These are phyloP conservation scores for Melanocharis versteri DNA, from an alignment of 2,113 vertebrate genomes.

Conservation along the genomic window DNA sequence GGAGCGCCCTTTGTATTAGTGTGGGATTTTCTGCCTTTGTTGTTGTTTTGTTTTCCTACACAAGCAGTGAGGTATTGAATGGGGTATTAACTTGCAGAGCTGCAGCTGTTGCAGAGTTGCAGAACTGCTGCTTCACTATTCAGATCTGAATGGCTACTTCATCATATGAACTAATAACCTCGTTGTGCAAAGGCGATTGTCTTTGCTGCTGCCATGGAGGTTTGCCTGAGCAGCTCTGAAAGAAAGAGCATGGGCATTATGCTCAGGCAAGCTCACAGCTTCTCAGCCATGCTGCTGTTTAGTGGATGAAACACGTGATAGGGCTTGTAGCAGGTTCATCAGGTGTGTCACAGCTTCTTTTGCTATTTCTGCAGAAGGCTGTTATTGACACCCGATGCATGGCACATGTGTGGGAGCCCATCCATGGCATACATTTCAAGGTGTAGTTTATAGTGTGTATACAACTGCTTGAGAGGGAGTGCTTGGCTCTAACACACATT, in stretches of 20 bases:
- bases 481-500: not conserved
- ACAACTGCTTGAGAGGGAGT: not conserved
- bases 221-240: not conserved
- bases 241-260: not conserved
- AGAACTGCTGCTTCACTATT: not conserved
- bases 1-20: not conserved
- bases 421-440: not conserved
- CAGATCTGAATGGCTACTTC: not conserved
- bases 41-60: not conserved
- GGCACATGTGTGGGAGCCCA: not conserved
- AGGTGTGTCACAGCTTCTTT: not conserved
- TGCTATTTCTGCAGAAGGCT: not conserved
- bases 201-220: not conserved
- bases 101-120: not conserved
- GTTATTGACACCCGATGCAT: not conserved
- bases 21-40: not conserved
- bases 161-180: not conserved
- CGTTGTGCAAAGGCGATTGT: accelerated
- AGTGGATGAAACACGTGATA: not conserved
- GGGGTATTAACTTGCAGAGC: not conserved
- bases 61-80: not conserved
- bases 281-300: not conserved
- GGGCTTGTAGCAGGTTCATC: not conserved
- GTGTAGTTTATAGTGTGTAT: not conserved
- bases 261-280: not conserved